A percentile compares a stretch with the other conserved stretches of the same genome.
phyloP scores from a whole-genome alignment of 1,140 invertebrate species.

The Zeugodacus cucurbitae region DNA sequence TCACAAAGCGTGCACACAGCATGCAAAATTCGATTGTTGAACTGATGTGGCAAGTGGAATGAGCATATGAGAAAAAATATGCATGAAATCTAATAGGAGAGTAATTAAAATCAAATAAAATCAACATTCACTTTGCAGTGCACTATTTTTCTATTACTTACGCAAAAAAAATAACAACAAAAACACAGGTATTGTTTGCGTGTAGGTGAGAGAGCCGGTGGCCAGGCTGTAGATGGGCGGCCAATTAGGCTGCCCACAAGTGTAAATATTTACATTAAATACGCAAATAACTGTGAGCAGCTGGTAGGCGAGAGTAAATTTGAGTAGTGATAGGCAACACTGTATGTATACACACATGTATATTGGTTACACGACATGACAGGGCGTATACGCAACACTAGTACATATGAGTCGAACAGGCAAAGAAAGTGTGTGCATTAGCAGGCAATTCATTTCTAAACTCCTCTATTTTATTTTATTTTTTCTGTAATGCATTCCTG shows the following conservation, averaged over 20 bases:
- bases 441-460: not conserved
- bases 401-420: not conserved
- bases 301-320: not conserved
- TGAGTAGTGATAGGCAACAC: not conserved
- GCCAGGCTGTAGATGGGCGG: not conserved
- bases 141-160: not conserved
- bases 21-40: not conserved
- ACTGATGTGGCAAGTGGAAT: not conserved
- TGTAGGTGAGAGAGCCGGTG: too few species aligned
- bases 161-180: not conserved
- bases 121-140: not conserved
- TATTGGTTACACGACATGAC: not conserved
- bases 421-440: not conserved
- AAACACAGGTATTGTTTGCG: not conserved
- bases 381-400: not conserved
- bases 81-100: not conserved
- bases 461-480: not conserved
- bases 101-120: conserved; percentile 24
- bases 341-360: not conserved
- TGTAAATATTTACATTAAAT: not conserved
- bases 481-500: not conserved
- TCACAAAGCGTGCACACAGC: not conserved
- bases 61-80: not conserved
- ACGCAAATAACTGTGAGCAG: not conserved
- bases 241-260: not conserved